A percentile compares a stretch with the other conserved stretches of the same genome.
Evolutionary conservation across 1,140 invertebrate species (phyloP).

Genomic region (Lasioglossum baleicum): DNA sequence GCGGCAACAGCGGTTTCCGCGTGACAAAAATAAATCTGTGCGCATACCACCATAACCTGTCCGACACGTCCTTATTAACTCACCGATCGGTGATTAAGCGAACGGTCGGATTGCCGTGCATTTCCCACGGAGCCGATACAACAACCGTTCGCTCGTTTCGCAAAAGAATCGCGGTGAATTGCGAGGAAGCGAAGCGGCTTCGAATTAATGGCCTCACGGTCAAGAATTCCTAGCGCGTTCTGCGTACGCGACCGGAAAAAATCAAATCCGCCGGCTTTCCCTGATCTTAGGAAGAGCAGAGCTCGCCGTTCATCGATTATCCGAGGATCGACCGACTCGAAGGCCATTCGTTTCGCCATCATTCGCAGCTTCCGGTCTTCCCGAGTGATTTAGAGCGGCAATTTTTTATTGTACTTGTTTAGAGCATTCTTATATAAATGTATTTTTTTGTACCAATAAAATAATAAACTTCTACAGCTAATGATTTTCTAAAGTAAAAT

Average conservation of each 20-base stretch:
- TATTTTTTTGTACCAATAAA: no score
- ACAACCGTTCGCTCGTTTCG: not conserved
- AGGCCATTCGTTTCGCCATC: not conserved
- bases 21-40: no score
- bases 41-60: not conserved
- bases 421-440: no score
- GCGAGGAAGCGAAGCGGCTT: not conserved
- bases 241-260: not conserved
- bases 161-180: not conserved
- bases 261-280: not conserved
- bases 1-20: no score
- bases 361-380: not conserved
- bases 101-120: not conserved
- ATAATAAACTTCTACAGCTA: no score
- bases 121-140: constrained; percentile 5
- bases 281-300: not conserved
- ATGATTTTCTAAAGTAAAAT: no score
- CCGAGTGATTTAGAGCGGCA: not conserved
- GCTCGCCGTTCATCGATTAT: not conserved
- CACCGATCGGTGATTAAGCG: not conserved
- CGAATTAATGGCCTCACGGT: constrained; percentile 1
- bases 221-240: constrained; percentile 17
- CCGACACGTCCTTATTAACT: not conserved
- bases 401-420: no score
- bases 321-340: not conserved